Evolutionary conservation across 2,113 vertebrate species (phyloP), one percentile per base, ranked within the genome.

Genomic region (Caretta caretta): DNA sequence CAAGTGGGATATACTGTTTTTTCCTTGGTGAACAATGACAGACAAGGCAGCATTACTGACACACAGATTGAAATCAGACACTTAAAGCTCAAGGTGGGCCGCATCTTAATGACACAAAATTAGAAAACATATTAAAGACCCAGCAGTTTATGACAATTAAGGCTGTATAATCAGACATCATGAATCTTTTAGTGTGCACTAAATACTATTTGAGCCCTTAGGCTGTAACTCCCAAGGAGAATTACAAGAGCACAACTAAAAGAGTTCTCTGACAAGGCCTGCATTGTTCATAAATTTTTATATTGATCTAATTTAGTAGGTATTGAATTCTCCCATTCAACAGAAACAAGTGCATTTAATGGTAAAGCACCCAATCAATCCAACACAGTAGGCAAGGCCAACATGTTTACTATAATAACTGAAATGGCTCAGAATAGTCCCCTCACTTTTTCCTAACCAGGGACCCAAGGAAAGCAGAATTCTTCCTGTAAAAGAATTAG

Each of bases 71-170:
- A 16, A 24, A 81, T 62, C 17, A 84, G 6, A 69, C 14, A 38
- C 86, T 92, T 86, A 81, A 16, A 95, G 82, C 80, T 94, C 90
- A 95, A 96, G 76, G 88, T 81, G 88, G 56, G 72, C 8, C 94
- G 78, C 35, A 76, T 92, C 79, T 92, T 96, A 95, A 91, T 62
- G 53, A 85, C 80, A 90, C 1, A 48, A 83, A 22, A 87, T 54
- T 59, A n/a, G 10, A 8, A 86, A 97, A 85, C 65, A 89, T 56
- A 94, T 49, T 0, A 90, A 94, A 86, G 88, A 1, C 31, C 42
- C 48, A 19, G 27, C 2, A 56, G 6, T 53, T 59, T 13, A 10
- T 53, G 57, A 86, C 82, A 89, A 90, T 75, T 72, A 81, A 80
- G 19, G 10, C 19, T 56, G 85, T 38, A 76, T 46, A 25, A 78